Conservation (phyloP, 2,113 vertebrate genomes). For the Nansenia antarctica region DNA sequence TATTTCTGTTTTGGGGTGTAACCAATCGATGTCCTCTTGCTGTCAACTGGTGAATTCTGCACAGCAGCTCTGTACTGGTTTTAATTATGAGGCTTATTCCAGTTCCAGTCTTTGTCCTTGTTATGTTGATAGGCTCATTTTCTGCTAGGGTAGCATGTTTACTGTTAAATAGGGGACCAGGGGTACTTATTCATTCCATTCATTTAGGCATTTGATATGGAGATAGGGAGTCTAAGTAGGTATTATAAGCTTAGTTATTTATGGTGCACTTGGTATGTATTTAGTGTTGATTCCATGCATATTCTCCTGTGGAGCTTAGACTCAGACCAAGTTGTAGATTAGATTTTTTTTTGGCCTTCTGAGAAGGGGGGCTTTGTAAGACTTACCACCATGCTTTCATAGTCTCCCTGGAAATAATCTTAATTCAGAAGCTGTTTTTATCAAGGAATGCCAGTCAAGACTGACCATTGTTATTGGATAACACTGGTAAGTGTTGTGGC, state of each 20-base stretch:
- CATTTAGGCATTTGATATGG: constrained; percentile 6
- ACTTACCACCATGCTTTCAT: constrained; percentile 36
- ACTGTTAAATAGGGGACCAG: background rate
- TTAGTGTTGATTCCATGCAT: too few relatives aligned
- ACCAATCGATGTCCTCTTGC: too few relatives aligned
- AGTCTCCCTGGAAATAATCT: constrained; percentile 25
- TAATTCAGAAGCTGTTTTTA: too few relatives aligned
- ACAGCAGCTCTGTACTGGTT: too few relatives aligned
- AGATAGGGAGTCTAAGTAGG: constrained; percentile 5
- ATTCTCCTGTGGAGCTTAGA: constrained; percentile 15
- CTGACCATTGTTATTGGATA: constrained; percentile 7
- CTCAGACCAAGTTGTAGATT: background rate
- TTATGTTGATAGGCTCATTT: too few relatives aligned
- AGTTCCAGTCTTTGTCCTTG: background rate
- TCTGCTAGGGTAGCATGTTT: too few relatives aligned
- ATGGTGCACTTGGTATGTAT: constrained; percentile 25
- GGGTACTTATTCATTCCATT: background rate
- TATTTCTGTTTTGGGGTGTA: too few relatives aligned
- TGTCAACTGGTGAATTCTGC: too few relatives aligned
- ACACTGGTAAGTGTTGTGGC: background rate
- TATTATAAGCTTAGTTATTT: constrained; percentile 29
- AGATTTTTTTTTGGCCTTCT: background rate
- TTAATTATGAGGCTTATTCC: too few relatives aligned
- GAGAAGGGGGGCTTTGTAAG: constrained; percentile 7
- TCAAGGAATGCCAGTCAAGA: constrained; percentile 17